phyloP scores from a whole-genome alignment of 2,888 invertebrate genomes.

The Bombyx huttoni region DNA sequence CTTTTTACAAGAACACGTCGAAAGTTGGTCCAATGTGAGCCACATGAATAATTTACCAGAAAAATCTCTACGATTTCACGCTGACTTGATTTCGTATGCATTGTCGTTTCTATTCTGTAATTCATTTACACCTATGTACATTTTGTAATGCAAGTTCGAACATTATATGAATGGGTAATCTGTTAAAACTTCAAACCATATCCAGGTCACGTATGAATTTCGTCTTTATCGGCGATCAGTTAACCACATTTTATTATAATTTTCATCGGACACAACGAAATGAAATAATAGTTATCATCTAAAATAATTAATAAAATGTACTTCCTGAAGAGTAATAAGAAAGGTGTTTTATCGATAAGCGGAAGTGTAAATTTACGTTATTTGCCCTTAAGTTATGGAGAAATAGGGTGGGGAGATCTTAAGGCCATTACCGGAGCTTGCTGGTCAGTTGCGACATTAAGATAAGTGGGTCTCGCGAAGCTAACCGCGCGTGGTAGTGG shows the following conservation, averaged over 20 bases:
- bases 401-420: conserved; percentile 7
- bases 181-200: not conserved
- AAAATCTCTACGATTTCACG: conserved; percentile 72
- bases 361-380: conserved; percentile 10
- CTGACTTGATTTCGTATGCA: conserved; percentile 63
- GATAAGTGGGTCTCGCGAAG: conserved; percentile 38
- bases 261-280: not conserved
- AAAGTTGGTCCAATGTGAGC: conserved; percentile 61
- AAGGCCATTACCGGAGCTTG: conserved; percentile 28
- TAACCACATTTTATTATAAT: too few species aligned
- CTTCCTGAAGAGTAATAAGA: not conserved
- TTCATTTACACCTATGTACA: conserved; percentile 46
- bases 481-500: conserved; percentile 26
- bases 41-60: conserved; percentile 73
- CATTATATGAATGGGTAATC: conserved; percentile 23
- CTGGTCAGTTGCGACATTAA: conserved; percentile 34
- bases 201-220: too few species aligned
- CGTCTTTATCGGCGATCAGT: too few species aligned
- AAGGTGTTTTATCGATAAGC: conserved; percentile 7
- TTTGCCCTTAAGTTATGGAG: not conserved
- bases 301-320: not conserved
- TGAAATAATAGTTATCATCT: not conserved
- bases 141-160: conserved; percentile 37
- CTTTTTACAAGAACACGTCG: conserved; percentile 60
- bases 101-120: conserved; percentile 64